Percentiles rank a stretch among this genome's conserved stretches.
Conservation (phyloP, 2,113 vertebrate species). For the Cebus imitator region DNA sequence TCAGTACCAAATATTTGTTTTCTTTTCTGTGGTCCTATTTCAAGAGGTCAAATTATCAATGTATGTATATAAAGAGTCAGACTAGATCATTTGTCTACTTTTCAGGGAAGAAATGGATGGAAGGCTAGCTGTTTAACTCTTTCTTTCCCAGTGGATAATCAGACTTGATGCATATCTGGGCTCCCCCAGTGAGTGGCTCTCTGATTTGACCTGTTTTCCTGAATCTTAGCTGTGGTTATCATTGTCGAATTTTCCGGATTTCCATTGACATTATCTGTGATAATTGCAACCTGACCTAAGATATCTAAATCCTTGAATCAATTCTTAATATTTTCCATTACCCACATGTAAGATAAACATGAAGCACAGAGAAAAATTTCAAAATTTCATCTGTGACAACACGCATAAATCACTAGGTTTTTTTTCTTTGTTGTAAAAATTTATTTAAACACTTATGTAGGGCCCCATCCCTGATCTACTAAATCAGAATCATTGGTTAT, state of each 20-base stretch:
- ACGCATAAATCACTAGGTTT: neutral
- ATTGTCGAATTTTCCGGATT: neutral
- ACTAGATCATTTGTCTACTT: too few relatives aligned
- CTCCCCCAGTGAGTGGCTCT: accelerated
- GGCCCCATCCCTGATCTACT: neutral
- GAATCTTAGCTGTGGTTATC: neutral
- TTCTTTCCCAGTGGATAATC: neutral
- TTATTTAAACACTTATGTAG: neutral
- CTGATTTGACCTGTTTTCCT: neutral
- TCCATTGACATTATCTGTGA: neutral
- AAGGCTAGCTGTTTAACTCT: too few relatives aligned
- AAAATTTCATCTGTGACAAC: neutral
- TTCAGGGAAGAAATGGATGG: neutral
- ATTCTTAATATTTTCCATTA: neutral
- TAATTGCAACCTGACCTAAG: neutral
- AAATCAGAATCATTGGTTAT: neutral
- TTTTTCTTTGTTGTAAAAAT: neutral
- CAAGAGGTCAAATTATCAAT: neutral
- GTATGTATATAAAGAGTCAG: neutral
- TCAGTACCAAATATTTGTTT: neutral
- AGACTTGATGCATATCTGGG: neutral
- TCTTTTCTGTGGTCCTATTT: neutral
- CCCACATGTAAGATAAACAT: neutral
- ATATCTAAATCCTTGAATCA: neutral
- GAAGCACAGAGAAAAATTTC: neutral